phyloP scores from a whole-genome alignment of 2,888 invertebrate species.

The Chymomyza amoena region DNA sequence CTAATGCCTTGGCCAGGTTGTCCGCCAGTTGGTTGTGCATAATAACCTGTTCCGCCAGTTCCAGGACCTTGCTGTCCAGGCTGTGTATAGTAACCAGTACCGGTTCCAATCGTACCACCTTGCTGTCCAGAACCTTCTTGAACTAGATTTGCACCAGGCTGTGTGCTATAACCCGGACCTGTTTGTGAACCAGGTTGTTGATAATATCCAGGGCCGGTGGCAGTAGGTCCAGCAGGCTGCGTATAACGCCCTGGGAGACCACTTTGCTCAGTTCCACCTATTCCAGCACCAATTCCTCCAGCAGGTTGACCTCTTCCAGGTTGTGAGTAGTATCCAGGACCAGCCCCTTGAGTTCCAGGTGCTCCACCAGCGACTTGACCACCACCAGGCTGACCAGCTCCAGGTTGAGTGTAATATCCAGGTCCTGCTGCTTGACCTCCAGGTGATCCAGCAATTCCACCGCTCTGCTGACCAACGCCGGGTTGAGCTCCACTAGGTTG shows the following conservation, averaged over 20 bases:
- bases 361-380: not conserved
- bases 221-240: slow-evolving; percentile 4
- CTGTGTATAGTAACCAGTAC: slow-evolving; percentile 4
- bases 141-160: not conserved
- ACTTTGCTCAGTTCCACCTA: slow-evolving; percentile 21
- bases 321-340: not conserved
- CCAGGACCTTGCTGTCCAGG: not conserved
- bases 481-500: not conserved
- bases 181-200: slow-evolving; percentile 14
- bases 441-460: slow-evolving; percentile 13
- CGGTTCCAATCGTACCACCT: slow-evolving; percentile 7
- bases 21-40: slow-evolving; percentile 11
- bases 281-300: slow-evolving; percentile 4
- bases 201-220: slow-evolving; percentile 25
- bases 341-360: slow-evolving; percentile 10
- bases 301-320: slow-evolving; percentile 15
- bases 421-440: not conserved
- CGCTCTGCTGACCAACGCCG: slow-evolving; percentile 8
- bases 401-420: not conserved
- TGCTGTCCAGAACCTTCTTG: not conserved
- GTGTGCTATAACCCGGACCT: slow-evolving; percentile 23
- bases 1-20: slow-evolving; percentile 9
- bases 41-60: slow-evolving; percentile 11
- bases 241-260: not conserved
- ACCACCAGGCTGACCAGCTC: slow-evolving; percentile 23